These are phyloP conservation scores for Hetaerina americana DNA, from an alignment of 1,140 invertebrate genomes.

Conservation along the genomic window DNA sequence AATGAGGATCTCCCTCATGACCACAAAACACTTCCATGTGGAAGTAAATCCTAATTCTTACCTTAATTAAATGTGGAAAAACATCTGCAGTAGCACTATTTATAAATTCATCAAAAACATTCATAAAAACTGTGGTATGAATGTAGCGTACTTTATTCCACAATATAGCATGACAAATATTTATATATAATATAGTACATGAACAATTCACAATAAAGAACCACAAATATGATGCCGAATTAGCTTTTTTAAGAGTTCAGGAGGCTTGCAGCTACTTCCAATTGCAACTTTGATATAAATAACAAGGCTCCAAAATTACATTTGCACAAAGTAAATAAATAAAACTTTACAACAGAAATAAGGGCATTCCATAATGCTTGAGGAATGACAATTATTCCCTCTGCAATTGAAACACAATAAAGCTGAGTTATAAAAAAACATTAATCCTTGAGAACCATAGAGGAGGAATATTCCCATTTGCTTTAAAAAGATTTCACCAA, in stretches of 20 bases:
- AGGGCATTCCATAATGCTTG: not conserved
- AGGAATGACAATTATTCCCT: not conserved
- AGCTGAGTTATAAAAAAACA: not conserved
- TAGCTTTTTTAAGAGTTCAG: not conserved
- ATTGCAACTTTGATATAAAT: not conserved
- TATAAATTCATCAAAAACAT: too few relatives aligned
- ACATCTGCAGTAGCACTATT: not conserved
- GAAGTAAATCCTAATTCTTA: not conserved
- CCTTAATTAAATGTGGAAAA: not conserved
- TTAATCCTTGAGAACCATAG: not conserved
- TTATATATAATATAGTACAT: conserved; percentile 3
- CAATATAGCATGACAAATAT: not conserved
- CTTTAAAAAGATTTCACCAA: not conserved
- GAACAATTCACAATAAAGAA: not conserved
- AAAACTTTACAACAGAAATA: not conserved
- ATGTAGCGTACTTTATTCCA: not conserved
- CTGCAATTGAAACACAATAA: not conserved
- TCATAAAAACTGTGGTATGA: not conserved
- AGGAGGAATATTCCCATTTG: not conserved
- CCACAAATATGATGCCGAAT: not conserved
- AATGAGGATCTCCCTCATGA: too few relatives aligned
- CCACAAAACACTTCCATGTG: too few relatives aligned
- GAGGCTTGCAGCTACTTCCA: not conserved
- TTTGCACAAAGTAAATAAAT: not conserved
- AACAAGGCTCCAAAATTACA: not conserved